Base-by-base conservation (phyloP, 2,113 vertebrate genomes). In the Astatotilapia flaviijosephi region DNA sequence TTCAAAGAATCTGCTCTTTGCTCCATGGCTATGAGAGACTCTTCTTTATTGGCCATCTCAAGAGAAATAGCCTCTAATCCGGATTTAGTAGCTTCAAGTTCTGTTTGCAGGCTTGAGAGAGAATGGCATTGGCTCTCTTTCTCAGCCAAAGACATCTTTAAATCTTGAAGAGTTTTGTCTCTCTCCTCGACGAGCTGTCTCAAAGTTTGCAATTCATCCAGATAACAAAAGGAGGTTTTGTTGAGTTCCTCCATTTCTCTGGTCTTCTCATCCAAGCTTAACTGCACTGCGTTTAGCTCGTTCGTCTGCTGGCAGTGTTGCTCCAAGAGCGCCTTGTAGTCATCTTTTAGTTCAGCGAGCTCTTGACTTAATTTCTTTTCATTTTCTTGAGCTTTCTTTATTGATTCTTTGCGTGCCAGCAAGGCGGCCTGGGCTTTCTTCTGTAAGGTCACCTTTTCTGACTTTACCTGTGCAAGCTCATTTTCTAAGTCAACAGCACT, bases 401-500 rank as follows among this genome's bases (percentile, higher is more conserved):
- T 40, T 2, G 92, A 94, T 93, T 97, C 97, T 89, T 96, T 95
- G 47, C 93, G 93, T 3, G 95, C 92, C 54, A 97, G 83, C 89
- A 98, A 58, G 1, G 96, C 95, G 31, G 95, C 96, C 85, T 97
- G 95, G n/a, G 95, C 93, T 86, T 98, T 97, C 55, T 94, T 97
- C 88, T 97, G 93, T 2, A 97, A 85, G 15, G 85, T 83, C 11
- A 94, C 92, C 35, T 97, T 97, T 81, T 98, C 97, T 17, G 89
- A 89, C 70, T 94, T 95, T 15, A 97, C 62, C 11, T 94, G 93
- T 6, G 80, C 60, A 0, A 95, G 82, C 53, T 94, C 86, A 3
- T 86, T 92, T 83, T 91, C 28, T 19, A 94, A 79, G 23, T 91
- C 89, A 3, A 80, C 82, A 45, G 68, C 84, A 28, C 83, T 28